phyloP scores from a whole-genome alignment of 2,888 invertebrate species.

The Mesopsocus fuscifrons region DNA sequence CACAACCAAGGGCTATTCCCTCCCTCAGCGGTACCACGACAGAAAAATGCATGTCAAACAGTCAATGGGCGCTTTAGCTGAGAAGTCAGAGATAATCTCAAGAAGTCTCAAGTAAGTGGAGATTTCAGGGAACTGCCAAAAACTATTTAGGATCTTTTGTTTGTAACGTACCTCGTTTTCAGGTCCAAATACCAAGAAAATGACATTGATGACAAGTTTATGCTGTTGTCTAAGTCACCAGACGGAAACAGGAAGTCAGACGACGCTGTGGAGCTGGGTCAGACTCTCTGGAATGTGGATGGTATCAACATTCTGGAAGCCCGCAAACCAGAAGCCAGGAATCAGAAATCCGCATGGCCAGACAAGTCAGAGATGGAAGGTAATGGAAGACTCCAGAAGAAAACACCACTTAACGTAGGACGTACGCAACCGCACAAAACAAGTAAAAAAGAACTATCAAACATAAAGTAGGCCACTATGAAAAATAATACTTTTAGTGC shows the following conservation, averaged over 20 bases:
- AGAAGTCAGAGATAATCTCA: neutral
- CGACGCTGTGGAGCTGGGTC: neutral
- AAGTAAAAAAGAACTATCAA: no score
- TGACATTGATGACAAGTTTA: neutral
- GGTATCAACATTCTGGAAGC: neutral
- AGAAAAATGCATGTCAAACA: constrained; percentile 24
- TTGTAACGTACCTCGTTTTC: no score
- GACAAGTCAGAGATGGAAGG: no score
- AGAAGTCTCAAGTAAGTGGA: neutral
- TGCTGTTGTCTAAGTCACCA: neutral
- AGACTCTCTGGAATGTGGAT: constrained; percentile 3
- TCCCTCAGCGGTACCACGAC: constrained; percentile 24
- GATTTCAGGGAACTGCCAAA: no score
- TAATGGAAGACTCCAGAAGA: no score
- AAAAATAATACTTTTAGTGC: no score
- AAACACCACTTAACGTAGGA: no score
- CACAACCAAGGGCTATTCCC: constrained; percentile 55
- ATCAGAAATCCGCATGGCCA: constrained; percentile 22
- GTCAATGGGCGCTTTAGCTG: constrained; percentile 9
- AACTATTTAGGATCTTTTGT: no score
- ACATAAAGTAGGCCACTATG: no score
- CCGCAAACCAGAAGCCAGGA: constrained; percentile 26
- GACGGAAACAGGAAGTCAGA: constrained; percentile 2
- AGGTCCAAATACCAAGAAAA: constrained; percentile 8
- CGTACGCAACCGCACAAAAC: no score